Evolutionary conservation across 2,888 invertebrate genomes (phyloP).

Genomic region (Netelia fuscicornis): DNA sequence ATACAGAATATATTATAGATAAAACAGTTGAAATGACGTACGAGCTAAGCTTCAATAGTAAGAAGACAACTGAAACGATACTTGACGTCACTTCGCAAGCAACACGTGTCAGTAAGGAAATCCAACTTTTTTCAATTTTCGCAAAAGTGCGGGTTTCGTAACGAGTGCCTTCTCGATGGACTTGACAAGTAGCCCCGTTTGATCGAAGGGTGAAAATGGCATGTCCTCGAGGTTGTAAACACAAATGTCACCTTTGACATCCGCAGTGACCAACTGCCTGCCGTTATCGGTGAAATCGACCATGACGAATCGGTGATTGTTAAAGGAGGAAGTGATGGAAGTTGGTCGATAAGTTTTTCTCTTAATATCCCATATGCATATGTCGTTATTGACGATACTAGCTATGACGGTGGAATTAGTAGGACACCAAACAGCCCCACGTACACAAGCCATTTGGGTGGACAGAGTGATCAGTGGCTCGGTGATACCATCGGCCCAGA

Average conservation of each 20-base stretch:
- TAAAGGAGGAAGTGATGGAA: slow-evolving; percentile 86
- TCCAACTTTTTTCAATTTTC: slow-evolving; percentile 87
- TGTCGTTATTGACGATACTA: slow-evolving; percentile 88
- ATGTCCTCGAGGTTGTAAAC: slow-evolving; percentile 91
- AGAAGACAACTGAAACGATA: too few species aligned
- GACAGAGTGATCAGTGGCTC: slow-evolving; percentile 87
- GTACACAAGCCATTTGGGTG: slow-evolving; percentile 85
- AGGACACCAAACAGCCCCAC: slow-evolving; percentile 90
- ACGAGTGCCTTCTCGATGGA: slow-evolving; percentile 88
- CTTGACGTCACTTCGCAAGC: too few species aligned
- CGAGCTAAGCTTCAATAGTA: too few species aligned
- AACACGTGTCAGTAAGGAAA: slow-evolving; percentile 49
- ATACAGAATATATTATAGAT: too few species aligned
- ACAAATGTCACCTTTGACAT: slow-evolving; percentile 88
- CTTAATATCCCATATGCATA: slow-evolving; percentile 93
- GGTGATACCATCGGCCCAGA: slow-evolving; percentile 91
- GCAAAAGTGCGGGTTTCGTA: slow-evolving; percentile 88
- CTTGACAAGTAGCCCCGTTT: slow-evolving; percentile 88
- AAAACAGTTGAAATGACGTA: too few species aligned
- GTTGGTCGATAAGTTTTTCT: slow-evolving; percentile 90
- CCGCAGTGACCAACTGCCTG: slow-evolving; percentile 89
- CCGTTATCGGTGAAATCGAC: slow-evolving; percentile 89
- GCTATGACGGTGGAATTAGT: slow-evolving; percentile 91
- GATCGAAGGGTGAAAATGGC: slow-evolving; percentile 90
- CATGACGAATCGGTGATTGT: slow-evolving; percentile 85